Conservation (phyloP, 2,797 vertebrate genomes). For the Hemitrygon akajei region DNA sequence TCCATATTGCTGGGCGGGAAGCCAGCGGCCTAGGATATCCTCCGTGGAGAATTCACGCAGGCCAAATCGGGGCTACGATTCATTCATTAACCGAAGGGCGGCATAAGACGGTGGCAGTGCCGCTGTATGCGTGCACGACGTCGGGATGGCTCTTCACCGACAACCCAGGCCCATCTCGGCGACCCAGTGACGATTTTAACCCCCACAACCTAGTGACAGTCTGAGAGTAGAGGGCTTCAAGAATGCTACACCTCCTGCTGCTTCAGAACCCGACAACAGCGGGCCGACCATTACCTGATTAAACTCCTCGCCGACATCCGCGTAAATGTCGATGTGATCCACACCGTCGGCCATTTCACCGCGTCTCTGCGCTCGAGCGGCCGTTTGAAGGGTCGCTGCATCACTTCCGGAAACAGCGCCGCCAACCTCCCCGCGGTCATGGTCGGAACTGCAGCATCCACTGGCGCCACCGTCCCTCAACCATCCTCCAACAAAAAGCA, state of each 20-base stretch:
- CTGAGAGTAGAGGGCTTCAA: too few relatives aligned
- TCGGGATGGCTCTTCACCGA: too few relatives aligned
- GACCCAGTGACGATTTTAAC: too few relatives aligned
- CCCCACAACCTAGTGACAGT: background rate
- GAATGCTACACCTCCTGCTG: background rate
- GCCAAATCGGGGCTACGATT: background rate
- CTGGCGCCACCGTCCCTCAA: background rate
- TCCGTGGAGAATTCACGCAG: too few relatives aligned
- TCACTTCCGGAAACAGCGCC: conserved; percentile 49
- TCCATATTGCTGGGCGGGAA: background rate
- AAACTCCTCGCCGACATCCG: conserved; percentile 94
- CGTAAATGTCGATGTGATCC: conserved; percentile 97
- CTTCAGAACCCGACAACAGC: background rate
- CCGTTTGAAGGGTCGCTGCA: conserved; percentile 42
- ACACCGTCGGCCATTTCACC: conserved; percentile 93
- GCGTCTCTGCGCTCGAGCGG: conserved; percentile 47
- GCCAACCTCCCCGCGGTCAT: conserved; percentile 24
- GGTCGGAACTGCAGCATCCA: background rate
- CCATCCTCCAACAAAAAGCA: too few relatives aligned
- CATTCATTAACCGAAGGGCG: background rate
- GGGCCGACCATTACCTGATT: conserved; percentile 68
- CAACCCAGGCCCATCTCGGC: too few relatives aligned
- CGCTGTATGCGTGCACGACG: too few relatives aligned
- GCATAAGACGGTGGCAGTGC: too few relatives aligned
- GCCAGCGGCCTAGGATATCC: background rate